Conservation (phyloP, 1,140 invertebrate species). For the Drosophila virilis region DNA sequence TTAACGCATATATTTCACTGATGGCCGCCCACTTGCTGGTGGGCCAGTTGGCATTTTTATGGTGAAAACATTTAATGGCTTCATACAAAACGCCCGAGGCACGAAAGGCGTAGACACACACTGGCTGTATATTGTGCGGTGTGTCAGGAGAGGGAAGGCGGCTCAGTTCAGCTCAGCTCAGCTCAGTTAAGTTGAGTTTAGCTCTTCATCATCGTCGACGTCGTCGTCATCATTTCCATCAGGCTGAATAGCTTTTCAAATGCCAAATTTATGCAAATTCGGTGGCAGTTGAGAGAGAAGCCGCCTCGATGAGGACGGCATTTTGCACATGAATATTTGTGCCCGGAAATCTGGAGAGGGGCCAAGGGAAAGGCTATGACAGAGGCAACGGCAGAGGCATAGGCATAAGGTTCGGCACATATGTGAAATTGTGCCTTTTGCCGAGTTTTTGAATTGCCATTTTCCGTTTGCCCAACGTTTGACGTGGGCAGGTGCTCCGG, state of each 20-base stretch:
- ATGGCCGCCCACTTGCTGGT: constrained; percentile 25
- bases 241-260: constrained; percentile 78
- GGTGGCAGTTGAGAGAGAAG: constrained; percentile 23
- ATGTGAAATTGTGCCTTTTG: constrained; percentile 70
- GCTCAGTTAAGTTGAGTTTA: constrained; percentile 47
- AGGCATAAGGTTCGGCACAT: constrained; percentile 41
- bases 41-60: constrained; percentile 53
- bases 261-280: constrained; percentile 79
- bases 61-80: constrained; percentile 69
- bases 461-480: constrained; percentile 59
- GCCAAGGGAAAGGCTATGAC: not conserved
- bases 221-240: constrained; percentile 75
- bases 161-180: constrained; percentile 16
- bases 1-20: constrained; percentile 21
- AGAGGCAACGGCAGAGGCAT: not conserved
- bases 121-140: not conserved
- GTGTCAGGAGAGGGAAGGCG: not conserved
- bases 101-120: constrained; percentile 9
- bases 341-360: constrained; percentile 29
- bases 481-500: constrained; percentile 28
- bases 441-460: constrained; percentile 65
- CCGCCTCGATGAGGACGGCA: constrained; percentile 36
- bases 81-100: constrained; percentile 52
- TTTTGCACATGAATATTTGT: constrained; percentile 77
- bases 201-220: constrained; percentile 59